These are phyloP conservation scores for Aspidiotus destructor DNA, from an alignment of 2,888 invertebrate genomes.

Conservation along the genomic window DNA sequence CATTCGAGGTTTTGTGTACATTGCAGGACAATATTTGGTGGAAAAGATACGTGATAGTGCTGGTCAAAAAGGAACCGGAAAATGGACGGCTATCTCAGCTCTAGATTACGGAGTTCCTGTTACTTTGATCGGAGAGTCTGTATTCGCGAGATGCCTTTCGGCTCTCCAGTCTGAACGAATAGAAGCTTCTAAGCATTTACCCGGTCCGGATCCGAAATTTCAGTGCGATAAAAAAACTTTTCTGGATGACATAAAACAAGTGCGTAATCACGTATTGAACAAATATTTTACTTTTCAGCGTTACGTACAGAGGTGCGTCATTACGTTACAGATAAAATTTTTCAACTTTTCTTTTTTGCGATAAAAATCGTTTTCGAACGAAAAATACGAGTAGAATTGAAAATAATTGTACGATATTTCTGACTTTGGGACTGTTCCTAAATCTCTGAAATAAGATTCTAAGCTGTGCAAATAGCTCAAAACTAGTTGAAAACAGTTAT, in stretches of 20 bases:
- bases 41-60: constrained; percentile 92
- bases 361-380: no score
- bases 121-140: constrained; percentile 96
- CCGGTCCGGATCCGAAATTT: constrained; percentile 57
- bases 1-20: constrained; percentile 1
- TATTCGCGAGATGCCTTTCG: constrained; percentile 91
- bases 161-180: constrained; percentile 80
- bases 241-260: constrained; percentile 66
- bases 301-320: no score
- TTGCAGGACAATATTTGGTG: constrained; percentile 58
- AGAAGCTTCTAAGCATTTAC: constrained; percentile 64
- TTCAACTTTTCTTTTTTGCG: no score
- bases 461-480: no score
- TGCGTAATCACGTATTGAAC: constrained; percentile 38
- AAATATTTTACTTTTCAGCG: not conserved
- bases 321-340: no score
- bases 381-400: no score
- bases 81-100: constrained; percentile 97
- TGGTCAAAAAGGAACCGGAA: constrained; percentile 97
- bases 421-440: no score
- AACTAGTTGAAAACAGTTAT: no score
- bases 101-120: constrained; percentile 94
- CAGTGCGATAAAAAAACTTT: constrained; percentile 67
- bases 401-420: no score
- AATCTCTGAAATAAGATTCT: no score